Percentiles rank a stretch among this genome's conserved stretches.
Evolutionary conservation across 2,113 vertebrate genomes (phyloP).

Genomic region (Ranitomeya imitator): DNA sequence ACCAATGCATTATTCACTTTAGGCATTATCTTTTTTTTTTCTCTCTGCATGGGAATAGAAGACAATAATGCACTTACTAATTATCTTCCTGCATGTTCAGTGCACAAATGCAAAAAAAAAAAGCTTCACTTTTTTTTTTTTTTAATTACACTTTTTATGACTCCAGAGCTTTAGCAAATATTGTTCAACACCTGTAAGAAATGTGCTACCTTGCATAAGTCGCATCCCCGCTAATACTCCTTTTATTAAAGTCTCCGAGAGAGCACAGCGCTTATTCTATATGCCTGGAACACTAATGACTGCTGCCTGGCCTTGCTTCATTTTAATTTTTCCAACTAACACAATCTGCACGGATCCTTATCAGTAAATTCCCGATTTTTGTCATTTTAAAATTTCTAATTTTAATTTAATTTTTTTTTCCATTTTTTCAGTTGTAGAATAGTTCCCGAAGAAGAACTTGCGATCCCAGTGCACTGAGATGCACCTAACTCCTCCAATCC

Average conservation of each 20-base stretch:
- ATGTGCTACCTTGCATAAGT: constrained; percentile 69
- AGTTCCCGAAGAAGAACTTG: constrained; percentile 77
- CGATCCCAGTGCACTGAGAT: constrained; percentile 71
- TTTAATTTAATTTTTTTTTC: constrained; percentile 77
- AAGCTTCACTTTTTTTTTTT: constrained; percentile 60
- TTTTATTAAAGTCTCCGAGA: constrained; percentile 47
- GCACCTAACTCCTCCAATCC: constrained; percentile 67
- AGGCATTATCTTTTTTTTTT: neutral
- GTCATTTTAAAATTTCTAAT: constrained; percentile 67
- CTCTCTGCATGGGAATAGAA: neutral
- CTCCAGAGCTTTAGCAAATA: constrained; percentile 62
- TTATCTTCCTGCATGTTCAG: constrained; percentile 72
- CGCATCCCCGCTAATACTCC: constrained; percentile 41
- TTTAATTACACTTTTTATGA: constrained; percentile 26
- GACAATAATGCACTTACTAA: constrained; percentile 20
- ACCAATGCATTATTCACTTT: constrained; percentile 34
- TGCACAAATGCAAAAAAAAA: constrained; percentile 60
- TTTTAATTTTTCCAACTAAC: constrained; percentile 59
- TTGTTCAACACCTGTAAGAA: constrained; percentile 74
- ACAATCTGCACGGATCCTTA: constrained; percentile 28
- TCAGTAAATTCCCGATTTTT: neutral
- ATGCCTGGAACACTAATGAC: constrained; percentile 65
- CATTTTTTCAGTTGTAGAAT: constrained; percentile 89
- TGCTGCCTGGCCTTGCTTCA: constrained; percentile 52
- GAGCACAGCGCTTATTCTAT: constrained; percentile 55